A percentile compares a stretch with the other conserved stretches of the same genome.
These are phyloP conservation scores for Tyrannus savana DNA, from an alignment of 2,113 vertebrate species.

Conservation along the genomic window DNA sequence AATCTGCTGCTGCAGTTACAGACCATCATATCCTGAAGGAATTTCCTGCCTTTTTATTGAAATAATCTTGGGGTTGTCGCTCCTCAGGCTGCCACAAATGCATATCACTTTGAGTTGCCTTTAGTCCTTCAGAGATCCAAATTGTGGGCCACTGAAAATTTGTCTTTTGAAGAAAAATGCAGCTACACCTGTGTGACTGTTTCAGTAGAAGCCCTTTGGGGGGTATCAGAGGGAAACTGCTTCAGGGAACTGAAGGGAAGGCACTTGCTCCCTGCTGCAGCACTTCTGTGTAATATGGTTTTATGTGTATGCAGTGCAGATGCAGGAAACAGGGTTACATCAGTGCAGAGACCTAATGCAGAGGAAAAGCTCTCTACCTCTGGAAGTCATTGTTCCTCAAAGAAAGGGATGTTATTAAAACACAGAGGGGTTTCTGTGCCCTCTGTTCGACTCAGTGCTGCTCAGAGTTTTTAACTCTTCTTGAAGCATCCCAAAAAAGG, in stretches of 20 bases:
- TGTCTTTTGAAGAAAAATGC: background rate
- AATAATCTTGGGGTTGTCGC: background rate
- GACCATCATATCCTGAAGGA: background rate
- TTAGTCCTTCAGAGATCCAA: background rate
- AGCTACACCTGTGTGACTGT: background rate
- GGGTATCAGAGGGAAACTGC: background rate
- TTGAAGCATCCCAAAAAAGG: background rate
- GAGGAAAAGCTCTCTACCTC: background rate
- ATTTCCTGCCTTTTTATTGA: background rate
- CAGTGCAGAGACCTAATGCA: background rate
- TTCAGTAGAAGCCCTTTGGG: background rate
- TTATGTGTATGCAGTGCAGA: background rate
- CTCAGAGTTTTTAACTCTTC: background rate
- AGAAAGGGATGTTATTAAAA: background rate
- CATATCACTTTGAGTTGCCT: background rate
- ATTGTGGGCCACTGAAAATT: background rate
- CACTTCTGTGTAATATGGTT: background rate
- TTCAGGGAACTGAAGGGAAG: background rate
- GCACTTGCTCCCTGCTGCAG: background rate
- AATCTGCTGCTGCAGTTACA: background rate
- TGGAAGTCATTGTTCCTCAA: background rate
- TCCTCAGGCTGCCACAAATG: background rate
- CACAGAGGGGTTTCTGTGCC: background rate
- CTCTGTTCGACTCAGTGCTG: background rate
- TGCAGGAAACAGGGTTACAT: background rate